Base-by-base conservation (phyloP, 2,888 invertebrate species). In the Ctena decussata region DNA sequence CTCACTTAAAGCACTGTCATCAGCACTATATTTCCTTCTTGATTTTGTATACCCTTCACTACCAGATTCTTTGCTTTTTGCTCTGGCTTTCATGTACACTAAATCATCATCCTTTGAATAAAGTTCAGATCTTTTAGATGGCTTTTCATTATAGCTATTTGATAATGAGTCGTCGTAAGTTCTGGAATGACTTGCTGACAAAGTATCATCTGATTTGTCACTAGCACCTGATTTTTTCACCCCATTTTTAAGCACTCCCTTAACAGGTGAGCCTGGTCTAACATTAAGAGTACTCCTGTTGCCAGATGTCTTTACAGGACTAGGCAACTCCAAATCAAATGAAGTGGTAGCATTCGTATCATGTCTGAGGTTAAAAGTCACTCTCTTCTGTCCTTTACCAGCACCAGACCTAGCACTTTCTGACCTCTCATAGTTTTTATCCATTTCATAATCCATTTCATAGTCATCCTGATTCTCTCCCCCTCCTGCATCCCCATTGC, bases 281-380 rank as follows among this genome's bases (percentile, higher is more conserved):
- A 84, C 87, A n/a, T 80, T 65, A n/a, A 82, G 44, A 35, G 70
- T 82, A 44, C 83, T 85, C 30, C 79, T 81, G 65, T 82, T 85
- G 21, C 79, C 75, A 15, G 89, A 87, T 11, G 80, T 85, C 60
- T 90, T 90, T 69, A 92, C 72, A 18, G 93, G 94, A 87, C 94
- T 94, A 39, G 94, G 94, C 77, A 91, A 77, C 72, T 94, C 94
- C 49, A 94, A 89, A 49, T 93, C 93, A 92, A 94, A 94, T n/a
- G 94, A 93, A 15, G 91, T 86, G 2, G 91, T 83, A 35, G 86
- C 87, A 78, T 87, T 90, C 41, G 87, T 87, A 44, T 92, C 86
- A 46, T 85, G 89, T 3, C 88, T 84, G 12, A 93, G 79, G 73
- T 91, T 90, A 89, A 94, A 94, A 5, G 92, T 92, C 49, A 94